These are phyloP conservation scores for Macheiramphus alcinus DNA, from an alignment of 2,113 vertebrate species.

Conservation along the genomic window DNA sequence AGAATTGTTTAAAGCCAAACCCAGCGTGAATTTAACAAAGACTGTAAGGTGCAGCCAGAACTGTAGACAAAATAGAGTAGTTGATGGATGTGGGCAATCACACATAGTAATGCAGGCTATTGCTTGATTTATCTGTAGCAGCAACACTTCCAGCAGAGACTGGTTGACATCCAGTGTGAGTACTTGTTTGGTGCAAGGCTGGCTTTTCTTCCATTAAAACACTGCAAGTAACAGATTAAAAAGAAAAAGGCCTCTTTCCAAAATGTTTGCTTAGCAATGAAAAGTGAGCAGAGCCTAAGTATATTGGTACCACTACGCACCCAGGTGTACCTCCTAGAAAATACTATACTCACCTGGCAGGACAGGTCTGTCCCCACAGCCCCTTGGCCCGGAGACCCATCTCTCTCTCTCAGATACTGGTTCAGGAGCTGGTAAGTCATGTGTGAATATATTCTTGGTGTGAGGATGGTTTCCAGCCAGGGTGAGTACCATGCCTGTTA, in stretches of 20 bases:
- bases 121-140: conserved; percentile 6
- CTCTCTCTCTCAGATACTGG: neutral
- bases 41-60: neutral
- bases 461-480: neutral
- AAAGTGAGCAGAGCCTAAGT: neutral
- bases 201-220: neutral
- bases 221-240: neutral
- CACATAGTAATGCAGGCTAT: neutral
- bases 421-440: neutral
- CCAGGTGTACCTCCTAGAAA: neutral
- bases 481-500: neutral
- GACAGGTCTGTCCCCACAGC: neutral
- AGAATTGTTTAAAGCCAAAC: neutral
- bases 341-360: neutral
- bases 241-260: neutral
- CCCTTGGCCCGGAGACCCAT: neutral
- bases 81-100: conserved; percentile 43
- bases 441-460: neutral
- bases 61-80: neutral
- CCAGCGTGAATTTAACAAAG: neutral
- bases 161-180: neutral
- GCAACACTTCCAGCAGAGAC: neutral
- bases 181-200: neutral
- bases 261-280: neutral
- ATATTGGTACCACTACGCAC: accelerated